A percentile compares a stretch with the other conserved stretches of the same genome.
These are phyloP conservation scores for Procambarus virginalis DNA, from an alignment of 1,140 invertebrate genomes.

Conservation along the genomic window DNA sequence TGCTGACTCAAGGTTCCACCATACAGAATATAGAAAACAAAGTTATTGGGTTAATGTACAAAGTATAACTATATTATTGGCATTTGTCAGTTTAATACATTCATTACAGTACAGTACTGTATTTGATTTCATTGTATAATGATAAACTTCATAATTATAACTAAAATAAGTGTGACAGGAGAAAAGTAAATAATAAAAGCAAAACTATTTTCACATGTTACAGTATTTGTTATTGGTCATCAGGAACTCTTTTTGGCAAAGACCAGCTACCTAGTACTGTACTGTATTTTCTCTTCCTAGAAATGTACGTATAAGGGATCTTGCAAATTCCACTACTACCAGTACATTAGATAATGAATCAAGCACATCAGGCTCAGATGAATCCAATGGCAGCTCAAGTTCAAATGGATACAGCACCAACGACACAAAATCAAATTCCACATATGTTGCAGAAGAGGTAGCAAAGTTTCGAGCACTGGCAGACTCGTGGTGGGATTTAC, in stretches of 20 bases:
- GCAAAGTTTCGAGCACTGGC: slow-evolving; percentile 48
- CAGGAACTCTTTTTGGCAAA: neutral
- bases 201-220: neutral
- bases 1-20: too few relatives aligned
- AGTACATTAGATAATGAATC: neutral
- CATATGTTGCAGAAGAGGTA: slow-evolving; percentile 41
- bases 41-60: neutral
- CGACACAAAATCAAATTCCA: neutral
- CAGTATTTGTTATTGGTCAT: neutral
- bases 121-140: neutral
- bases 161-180: neutral
- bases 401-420: neutral
- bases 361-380: neutral
- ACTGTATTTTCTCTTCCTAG: neutral
- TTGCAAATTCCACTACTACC: neutral
- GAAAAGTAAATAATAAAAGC: neutral
- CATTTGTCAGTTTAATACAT: neutral
- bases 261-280: neutral
- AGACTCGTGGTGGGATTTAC: slow-evolving; percentile 46
- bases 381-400: neutral
- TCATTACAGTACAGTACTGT: neutral
- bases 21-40: neutral
- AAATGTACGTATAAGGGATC: neutral
- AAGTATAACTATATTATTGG: neutral
- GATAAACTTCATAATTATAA: neutral